Evolutionary conservation across 2,113 vertebrate species (phyloP).

Genomic region (Microcebus jonahi): DNA sequence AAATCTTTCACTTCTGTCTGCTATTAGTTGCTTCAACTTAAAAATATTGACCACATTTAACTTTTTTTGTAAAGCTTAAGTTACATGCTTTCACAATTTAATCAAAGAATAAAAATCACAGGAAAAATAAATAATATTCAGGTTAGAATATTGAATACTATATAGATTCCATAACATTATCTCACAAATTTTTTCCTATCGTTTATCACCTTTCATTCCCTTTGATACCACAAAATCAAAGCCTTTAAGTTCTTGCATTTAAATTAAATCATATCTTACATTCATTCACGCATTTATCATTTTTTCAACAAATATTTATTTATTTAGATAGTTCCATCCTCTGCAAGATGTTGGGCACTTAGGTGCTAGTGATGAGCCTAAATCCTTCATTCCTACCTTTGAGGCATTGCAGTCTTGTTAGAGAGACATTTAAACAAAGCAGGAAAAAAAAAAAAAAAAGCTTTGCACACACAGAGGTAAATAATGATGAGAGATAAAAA

Average conservation of each 20-base stretch:
- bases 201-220: not conserved
- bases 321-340: not conserved
- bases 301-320: not conserved
- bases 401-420: not conserved
- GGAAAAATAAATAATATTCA: not conserved
- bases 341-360: not conserved
- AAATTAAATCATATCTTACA: not conserved
- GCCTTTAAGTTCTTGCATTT: not conserved
- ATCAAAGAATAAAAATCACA: not conserved
- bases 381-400: not conserved
- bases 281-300: too few species aligned
- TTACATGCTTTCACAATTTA: not conserved
- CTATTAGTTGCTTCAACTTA: not conserved
- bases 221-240: not conserved
- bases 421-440: not conserved
- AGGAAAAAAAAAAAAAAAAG: not conserved
- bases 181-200: not conserved
- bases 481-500: not conserved
- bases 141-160: not conserved
- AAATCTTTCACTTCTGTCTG: not conserved
- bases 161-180: fast-evolving
- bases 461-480: not conserved
- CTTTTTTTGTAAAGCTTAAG: not conserved
- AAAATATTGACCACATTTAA: not conserved
- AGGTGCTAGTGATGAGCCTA: not conserved